phyloP scores from a whole-genome alignment of 2,113 vertebrate species.

The Melospiza melodia region DNA sequence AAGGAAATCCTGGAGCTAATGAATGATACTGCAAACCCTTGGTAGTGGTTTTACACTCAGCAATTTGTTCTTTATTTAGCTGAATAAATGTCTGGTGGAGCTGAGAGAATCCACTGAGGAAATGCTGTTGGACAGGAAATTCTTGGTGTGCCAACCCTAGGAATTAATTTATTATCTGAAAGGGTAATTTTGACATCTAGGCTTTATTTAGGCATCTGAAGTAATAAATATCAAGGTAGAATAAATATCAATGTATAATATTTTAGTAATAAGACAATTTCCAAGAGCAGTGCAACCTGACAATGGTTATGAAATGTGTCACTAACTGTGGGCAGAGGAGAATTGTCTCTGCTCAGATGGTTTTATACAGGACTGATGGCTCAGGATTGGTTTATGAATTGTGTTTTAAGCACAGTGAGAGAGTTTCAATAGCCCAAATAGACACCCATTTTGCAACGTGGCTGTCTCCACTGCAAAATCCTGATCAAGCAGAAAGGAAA shows the following conservation, averaged over 20 bases:
- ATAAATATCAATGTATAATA: neutral
- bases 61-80: conserved; percentile 17
- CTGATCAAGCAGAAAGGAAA: neutral
- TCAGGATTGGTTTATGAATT: neutral
- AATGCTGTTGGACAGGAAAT: neutral
- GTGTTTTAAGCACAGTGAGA: neutral
- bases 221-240: neutral
- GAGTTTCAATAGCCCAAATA: neutral
- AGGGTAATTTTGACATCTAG: neutral
- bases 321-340: neutral
- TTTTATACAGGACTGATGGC: neutral
- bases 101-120: neutral
- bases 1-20: conserved; percentile 21
- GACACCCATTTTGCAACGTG: neutral
- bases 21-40: neutral
- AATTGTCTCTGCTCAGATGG: neutral
- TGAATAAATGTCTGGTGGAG: conserved; percentile 2
- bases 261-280: neutral
- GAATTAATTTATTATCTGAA: neutral
- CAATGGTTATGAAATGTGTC: neutral
- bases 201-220: neutral
- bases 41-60: neutral
- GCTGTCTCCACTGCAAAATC: neutral
- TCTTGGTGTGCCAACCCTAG: neutral
- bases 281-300: neutral